Evolutionary conservation across 2,888 invertebrate genomes (phyloP).

Genomic region (Eurytoma adleriae): DNA sequence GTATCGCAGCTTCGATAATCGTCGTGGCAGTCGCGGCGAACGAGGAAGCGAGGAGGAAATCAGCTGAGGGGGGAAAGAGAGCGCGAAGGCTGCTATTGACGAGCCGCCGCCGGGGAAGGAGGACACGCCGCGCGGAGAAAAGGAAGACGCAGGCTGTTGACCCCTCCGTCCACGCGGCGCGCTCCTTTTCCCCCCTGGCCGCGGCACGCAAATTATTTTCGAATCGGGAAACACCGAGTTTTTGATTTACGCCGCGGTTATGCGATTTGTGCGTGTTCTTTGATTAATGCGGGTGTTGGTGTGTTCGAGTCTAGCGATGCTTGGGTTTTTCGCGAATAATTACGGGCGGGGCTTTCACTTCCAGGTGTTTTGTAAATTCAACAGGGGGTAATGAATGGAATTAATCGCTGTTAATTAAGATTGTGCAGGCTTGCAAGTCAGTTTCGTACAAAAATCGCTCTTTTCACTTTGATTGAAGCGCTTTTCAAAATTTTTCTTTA

Average conservation of each 20-base stretch:
- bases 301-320: too few relatives aligned
- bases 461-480: too few relatives aligned
- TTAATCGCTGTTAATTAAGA: too few relatives aligned
- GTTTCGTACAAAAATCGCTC: too few relatives aligned
- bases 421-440: too few relatives aligned
- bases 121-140: constrained; percentile 5
- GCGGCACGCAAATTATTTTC: constrained; percentile 10
- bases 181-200: constrained; percentile 29
- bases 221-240: background rate
- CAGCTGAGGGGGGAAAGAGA: constrained; percentile 24
- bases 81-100: constrained; percentile 10
- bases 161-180: constrained; percentile 55
- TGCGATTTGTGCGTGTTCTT: background rate
- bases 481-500: too few relatives aligned
- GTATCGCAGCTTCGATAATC: background rate
- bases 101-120: background rate
- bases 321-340: background rate
- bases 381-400: too few relatives aligned
- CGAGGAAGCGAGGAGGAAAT: constrained; percentile 30
- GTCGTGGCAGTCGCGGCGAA: constrained; percentile 28
- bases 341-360: too few relatives aligned
- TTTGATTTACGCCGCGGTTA: background rate
- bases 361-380: too few relatives aligned
- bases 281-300: too few relatives aligned
- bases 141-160: constrained; percentile 61